Conservation (phyloP, 1,140 invertebrate species). For the Zaprionus vittiger region DNA sequence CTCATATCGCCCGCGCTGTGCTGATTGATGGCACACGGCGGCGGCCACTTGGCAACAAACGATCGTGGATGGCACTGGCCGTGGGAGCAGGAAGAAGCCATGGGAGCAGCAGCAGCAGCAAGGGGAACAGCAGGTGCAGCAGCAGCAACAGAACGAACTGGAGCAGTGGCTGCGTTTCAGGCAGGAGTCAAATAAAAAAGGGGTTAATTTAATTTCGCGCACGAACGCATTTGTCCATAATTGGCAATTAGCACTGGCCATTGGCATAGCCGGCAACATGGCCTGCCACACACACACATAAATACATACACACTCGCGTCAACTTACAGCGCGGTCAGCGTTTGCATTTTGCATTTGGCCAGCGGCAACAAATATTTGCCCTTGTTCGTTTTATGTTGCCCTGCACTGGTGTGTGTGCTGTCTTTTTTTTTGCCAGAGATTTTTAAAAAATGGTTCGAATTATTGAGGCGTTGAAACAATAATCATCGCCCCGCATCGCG, state of each 20-base stretch:
- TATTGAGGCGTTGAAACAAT: slow-evolving; percentile 81
- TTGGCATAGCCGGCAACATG: slow-evolving; percentile 57
- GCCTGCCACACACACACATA: slow-evolving; percentile 30
- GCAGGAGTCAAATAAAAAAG: slow-evolving; percentile 61
- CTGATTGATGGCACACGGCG: slow-evolving; percentile 74
- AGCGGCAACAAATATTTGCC: slow-evolving; percentile 74
- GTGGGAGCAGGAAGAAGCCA: slow-evolving; percentile 36
- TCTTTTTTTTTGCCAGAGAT: slow-evolving; percentile 61
- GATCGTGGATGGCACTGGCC: slow-evolving; percentile 53
- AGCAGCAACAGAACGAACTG: neutral
- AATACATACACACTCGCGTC: slow-evolving; percentile 34
- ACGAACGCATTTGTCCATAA: slow-evolving; percentile 77
- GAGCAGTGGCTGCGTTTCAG: neutral
- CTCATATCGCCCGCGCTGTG: slow-evolving; percentile 42
- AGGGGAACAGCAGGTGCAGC: neutral
- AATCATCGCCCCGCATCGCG: slow-evolving; percentile 61
- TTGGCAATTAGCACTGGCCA: slow-evolving; percentile 80
- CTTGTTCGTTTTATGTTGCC: slow-evolving; percentile 37
- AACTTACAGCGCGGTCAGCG: slow-evolving; percentile 64
- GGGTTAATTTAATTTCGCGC: slow-evolving; percentile 82
- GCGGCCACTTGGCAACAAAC: slow-evolving; percentile 60
- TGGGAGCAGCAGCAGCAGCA: neutral
- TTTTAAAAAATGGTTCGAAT: slow-evolving; percentile 64
- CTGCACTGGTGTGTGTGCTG: slow-evolving; percentile 14
- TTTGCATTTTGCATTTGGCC: slow-evolving; percentile 75